phyloP scores from a whole-genome alignment of 2,888 invertebrate species.

The Axea sp. region DNA sequence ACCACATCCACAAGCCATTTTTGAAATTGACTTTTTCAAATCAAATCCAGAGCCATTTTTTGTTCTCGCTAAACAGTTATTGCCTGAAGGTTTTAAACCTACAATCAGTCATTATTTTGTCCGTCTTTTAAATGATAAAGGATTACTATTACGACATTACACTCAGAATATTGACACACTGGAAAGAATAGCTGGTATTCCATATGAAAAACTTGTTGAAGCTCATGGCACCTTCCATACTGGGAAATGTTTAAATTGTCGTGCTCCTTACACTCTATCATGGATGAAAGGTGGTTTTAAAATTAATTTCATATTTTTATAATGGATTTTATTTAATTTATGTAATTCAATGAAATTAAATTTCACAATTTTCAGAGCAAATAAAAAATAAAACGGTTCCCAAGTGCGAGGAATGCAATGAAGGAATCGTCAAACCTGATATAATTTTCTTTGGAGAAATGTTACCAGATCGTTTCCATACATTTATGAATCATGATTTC shows the following conservation, averaged over 20 bases:
- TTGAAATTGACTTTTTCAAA: constrained; percentile 92
- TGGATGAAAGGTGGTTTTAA: constrained; percentile 89
- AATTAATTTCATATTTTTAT: not conserved
- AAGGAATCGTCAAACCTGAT: constrained; percentile 94
- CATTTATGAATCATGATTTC: constrained; percentile 87
- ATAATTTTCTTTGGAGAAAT: constrained; percentile 97
- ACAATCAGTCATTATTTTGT: constrained; percentile 96
- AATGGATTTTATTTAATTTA: not conserved
- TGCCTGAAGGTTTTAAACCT: constrained; percentile 92
- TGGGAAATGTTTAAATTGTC: constrained; percentile 91
- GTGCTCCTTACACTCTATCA: constrained; percentile 85
- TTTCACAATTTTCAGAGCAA: constrained; percentile 85
- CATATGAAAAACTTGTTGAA: constrained; percentile 92
- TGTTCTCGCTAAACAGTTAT: constrained; percentile 92
- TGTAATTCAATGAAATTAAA: too few relatives aligned
- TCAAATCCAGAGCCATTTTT: constrained; percentile 96
- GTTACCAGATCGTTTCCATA: constrained; percentile 89
- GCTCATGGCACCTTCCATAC: constrained; percentile 97
- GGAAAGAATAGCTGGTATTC: constrained; percentile 91
- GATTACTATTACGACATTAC: constrained; percentile 86
- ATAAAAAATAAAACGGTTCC: constrained; percentile 88
- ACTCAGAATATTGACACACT: constrained; percentile 97
- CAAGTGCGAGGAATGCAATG: constrained; percentile 86
- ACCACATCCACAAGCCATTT: constrained; percentile 94
- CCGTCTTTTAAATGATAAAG: constrained; percentile 90